Conservation (phyloP, 2,888 invertebrate genomes). For the Tetragonisca angustula region DNA sequence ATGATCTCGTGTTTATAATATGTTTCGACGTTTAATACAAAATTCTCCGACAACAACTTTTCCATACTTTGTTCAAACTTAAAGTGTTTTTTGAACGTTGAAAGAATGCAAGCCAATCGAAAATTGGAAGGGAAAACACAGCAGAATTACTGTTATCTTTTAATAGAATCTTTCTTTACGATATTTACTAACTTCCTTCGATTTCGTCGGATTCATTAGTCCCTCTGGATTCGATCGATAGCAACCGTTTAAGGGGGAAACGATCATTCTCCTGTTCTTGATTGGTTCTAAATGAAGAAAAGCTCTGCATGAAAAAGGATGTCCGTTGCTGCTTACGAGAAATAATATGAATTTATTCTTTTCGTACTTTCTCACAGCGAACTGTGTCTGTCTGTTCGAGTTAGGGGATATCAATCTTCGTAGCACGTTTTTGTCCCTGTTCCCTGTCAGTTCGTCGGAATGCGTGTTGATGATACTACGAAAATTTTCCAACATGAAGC, state of each 20-base stretch:
- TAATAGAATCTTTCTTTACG: neutral
- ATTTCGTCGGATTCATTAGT: slow-evolving; percentile 83
- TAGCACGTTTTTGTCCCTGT: slow-evolving; percentile 75
- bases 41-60: too few species aligned
- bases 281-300: slow-evolving; percentile 12
- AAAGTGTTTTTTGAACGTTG: neutral
- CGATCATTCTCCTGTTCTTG: slow-evolving; percentile 68
- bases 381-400: slow-evolving; percentile 58
- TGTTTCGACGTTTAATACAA: too few species aligned
- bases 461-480: slow-evolving; percentile 38
- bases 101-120: too few species aligned
- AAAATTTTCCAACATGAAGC: neutral
- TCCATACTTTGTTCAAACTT: too few species aligned
- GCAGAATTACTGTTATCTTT: neutral
- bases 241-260: slow-evolving; percentile 78
- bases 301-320: neutral
- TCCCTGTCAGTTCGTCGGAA: slow-evolving; percentile 66
- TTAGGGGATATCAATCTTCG: slow-evolving; percentile 75
- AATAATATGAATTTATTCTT: neutral
- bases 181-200: slow-evolving; percentile 77
- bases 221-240: slow-evolving; percentile 83
- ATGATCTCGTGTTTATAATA: too few species aligned
- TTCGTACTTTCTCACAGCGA: slow-evolving; percentile 34
- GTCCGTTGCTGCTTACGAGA: neutral
- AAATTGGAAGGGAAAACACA: too few species aligned